Evolutionary conservation across 2,888 invertebrate species (phyloP).

Genomic region (Phrixothrix hirtus): DNA sequence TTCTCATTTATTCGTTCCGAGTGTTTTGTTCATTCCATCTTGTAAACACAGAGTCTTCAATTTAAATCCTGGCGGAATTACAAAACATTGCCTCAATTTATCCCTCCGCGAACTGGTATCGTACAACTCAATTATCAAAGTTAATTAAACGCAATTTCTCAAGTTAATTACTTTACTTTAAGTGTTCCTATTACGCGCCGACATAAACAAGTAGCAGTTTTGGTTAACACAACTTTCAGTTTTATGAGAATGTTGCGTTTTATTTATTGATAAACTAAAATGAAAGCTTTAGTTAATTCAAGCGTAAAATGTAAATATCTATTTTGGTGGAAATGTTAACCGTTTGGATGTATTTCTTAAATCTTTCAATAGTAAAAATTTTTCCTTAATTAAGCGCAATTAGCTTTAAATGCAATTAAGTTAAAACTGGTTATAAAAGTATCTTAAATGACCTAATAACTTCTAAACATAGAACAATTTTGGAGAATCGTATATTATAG

Average conservation of each 20-base stretch:
- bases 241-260: slow-evolving; percentile 9
- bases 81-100: slow-evolving; percentile 16
- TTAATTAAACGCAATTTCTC: slow-evolving; percentile 37
- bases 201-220: slow-evolving; percentile 21
- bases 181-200: slow-evolving; percentile 24
- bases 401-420: too few relatives aligned
- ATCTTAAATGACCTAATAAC: too few relatives aligned
- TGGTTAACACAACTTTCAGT: slow-evolving; percentile 14
- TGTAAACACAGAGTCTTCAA: slow-evolving; percentile 4
- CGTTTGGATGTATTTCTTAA: too few relatives aligned
- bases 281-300: too few relatives aligned
- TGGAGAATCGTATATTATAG: slow-evolving; percentile 15
- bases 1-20: slow-evolving; percentile 1
- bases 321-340: too few relatives aligned
- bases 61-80: slow-evolving; percentile 12
- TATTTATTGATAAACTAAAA: too few relatives aligned
- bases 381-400: too few relatives aligned
- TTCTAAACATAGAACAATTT: slow-evolving; percentile 9
- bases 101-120: slow-evolving; percentile 16
- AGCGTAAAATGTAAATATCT: too few relatives aligned
- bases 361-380: too few relatives aligned
- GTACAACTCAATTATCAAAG: slow-evolving; percentile 35
- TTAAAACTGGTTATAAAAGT: too few relatives aligned
- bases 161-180: slow-evolving; percentile 34
- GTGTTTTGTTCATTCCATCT: neutral